These are phyloP conservation scores for Corydoras sp. DNA, from an alignment of 2,113 vertebrate genomes.

Conservation along the genomic window DNA sequence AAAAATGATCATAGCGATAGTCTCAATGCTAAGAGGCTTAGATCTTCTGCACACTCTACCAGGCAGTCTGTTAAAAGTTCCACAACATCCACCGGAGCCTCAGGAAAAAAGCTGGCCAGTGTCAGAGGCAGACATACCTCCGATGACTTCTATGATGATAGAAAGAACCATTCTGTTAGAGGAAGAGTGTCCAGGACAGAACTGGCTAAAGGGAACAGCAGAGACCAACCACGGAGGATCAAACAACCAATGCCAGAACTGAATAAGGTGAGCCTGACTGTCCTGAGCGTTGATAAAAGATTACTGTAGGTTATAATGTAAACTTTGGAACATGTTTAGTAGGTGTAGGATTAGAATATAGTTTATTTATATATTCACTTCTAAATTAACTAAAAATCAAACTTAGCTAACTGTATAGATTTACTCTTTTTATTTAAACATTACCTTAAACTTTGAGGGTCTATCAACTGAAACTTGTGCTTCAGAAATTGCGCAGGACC, in stretches of 20 bases:
- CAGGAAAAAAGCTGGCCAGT: constrained; percentile 73
- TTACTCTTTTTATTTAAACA: too few relatives aligned
- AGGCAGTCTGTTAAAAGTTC: constrained; percentile 78
- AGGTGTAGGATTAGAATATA: not conserved
- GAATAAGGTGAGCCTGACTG: constrained; percentile 44
- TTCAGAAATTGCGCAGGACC: too few relatives aligned
- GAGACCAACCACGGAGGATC: constrained; percentile 74
- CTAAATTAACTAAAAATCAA: too few relatives aligned
- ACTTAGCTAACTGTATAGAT: too few relatives aligned
- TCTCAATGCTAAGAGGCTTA: constrained; percentile 78
- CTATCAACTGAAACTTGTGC: too few relatives aligned
- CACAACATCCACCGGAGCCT: constrained; percentile 67
- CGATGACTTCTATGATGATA: constrained; percentile 83
- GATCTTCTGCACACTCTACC: constrained; percentile 72
- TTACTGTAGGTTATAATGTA: not conserved
- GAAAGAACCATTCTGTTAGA: constrained; percentile 69
- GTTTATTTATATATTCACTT: too few relatives aligned
- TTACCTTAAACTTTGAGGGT: too few relatives aligned
- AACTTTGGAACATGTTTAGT: not conserved
- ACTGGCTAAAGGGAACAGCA: constrained; percentile 73
- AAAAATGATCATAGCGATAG: constrained; percentile 82
- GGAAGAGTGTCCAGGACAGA: constrained; percentile 66
- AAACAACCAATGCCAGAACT: constrained; percentile 74
- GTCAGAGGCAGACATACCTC: constrained; percentile 60
- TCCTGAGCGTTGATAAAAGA: too few relatives aligned